Evolutionary conservation across 2,888 invertebrate species (phyloP).

Genomic region (Lathronympha strigana): DNA sequence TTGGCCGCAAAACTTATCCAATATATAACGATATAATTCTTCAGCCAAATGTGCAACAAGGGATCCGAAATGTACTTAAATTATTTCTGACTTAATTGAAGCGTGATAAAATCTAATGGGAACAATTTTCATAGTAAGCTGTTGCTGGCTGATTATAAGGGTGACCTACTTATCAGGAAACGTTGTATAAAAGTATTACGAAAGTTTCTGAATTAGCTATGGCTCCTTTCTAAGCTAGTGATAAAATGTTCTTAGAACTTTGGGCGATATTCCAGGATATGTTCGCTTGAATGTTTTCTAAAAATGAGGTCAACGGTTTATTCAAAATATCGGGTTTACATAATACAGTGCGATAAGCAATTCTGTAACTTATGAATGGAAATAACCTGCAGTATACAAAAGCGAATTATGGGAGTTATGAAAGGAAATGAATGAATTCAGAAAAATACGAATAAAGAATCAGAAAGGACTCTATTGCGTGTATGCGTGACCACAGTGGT

Average conservation of each 20-base stretch:
- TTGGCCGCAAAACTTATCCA: neutral
- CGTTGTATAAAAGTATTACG: slow-evolving; percentile 6
- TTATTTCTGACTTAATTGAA: slow-evolving; percentile 14
- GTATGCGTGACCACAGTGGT: slow-evolving; percentile 20
- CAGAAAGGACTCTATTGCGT: slow-evolving; percentile 7
- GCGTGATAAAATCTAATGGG: slow-evolving; percentile 12
- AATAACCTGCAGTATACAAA: neutral
- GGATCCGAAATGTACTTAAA: neutral
- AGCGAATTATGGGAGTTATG: neutral
- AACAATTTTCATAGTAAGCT: neutral
- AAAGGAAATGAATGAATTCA: slow-evolving; percentile 12
- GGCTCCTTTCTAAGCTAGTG: neutral
- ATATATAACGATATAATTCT: neutral
- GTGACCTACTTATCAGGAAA: slow-evolving; percentile 15
- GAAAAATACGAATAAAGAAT: slow-evolving; percentile 4
- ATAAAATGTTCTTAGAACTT: neutral
- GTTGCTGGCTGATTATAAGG: neutral
- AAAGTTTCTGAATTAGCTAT: slow-evolving; percentile 14
- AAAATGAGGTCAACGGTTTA: neutral
- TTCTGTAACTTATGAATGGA: neutral
- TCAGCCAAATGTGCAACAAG: neutral
- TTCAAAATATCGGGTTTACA: slow-evolving; percentile 4
- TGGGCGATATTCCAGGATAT: neutral
- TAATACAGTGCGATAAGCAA: neutral
- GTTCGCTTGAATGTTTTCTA: slow-evolving; percentile 6